Evolutionary conservation across 2,113 vertebrate genomes (phyloP).

Genomic region (Ceyx cyanopectus): DNA sequence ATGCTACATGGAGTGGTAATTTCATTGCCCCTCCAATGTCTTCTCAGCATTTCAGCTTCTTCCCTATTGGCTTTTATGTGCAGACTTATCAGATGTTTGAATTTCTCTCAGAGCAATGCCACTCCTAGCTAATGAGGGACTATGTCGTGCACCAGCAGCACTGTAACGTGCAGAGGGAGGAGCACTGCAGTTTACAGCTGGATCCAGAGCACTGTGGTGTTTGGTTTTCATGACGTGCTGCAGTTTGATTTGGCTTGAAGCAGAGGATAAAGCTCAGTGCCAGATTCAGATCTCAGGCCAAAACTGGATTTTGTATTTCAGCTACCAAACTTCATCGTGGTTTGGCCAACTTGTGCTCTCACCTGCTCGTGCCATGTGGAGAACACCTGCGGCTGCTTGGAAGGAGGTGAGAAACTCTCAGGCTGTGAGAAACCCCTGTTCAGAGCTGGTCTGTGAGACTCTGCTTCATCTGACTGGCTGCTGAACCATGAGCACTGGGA

Average conservation of each 20-base stretch:
- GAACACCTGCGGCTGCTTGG: constrained; percentile 41
- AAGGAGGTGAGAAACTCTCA: accelerated
- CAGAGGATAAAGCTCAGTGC: not conserved
- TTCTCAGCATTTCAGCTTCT: not conserved
- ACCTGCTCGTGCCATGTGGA: constrained; percentile 33
- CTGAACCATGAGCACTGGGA: not conserved
- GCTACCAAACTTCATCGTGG: constrained; percentile 34
- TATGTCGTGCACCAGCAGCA: not conserved
- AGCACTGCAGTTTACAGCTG: not conserved
- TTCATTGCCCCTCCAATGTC: not conserved
- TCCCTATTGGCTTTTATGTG: not conserved
- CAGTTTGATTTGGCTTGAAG: not conserved
- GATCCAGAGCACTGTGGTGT: not conserved
- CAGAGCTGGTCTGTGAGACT: not conserved
- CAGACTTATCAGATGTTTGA: not conserved
- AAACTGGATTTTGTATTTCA: not conserved
- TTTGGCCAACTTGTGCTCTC: not conserved
- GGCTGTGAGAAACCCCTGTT: not conserved
- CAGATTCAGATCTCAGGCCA: constrained; percentile 55
- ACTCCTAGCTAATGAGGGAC: not conserved
- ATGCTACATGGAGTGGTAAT: not conserved
- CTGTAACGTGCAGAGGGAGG: not conserved
- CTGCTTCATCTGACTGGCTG: not conserved
- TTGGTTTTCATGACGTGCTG: not conserved
- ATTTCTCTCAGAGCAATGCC: not conserved